A percentile compares a stretch with the other conserved stretches of the same genome.
Conservation (phyloP, 2,797 vertebrate species). For the Choloepus didactylus region DNA sequence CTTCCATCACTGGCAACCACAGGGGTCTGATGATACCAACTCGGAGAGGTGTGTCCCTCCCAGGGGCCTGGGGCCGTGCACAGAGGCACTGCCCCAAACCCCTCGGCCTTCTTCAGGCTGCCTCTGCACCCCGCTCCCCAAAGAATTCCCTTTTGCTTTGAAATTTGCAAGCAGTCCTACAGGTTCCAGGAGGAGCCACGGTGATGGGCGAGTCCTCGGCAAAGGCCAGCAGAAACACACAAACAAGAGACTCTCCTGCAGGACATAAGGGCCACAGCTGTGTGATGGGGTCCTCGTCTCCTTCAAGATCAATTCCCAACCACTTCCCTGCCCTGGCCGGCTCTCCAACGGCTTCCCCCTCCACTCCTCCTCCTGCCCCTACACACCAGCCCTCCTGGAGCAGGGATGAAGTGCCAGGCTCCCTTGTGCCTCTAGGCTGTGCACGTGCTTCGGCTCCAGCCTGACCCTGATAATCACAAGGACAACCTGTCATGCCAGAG, state of each 20-base stretch:
- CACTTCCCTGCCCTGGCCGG: background rate
- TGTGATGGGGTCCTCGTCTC: background rate
- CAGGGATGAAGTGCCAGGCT: background rate
- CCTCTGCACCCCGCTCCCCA: background rate
- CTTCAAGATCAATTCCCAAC: background rate
- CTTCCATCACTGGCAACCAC: background rate
- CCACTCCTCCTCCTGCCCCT: background rate
- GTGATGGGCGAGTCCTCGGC: background rate
- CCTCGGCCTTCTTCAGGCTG: background rate
- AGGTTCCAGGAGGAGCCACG: accelerated
- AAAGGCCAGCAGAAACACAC: background rate
- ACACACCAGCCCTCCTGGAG: accelerated
- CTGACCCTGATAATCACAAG: background rate
- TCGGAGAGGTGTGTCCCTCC: accelerated
- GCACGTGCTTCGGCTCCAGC: accelerated
- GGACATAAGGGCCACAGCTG: accelerated
- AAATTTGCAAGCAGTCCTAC: background rate
- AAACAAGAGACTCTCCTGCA: background rate
- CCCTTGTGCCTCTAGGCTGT: background rate
- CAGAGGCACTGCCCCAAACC: accelerated
- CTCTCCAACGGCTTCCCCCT: background rate
- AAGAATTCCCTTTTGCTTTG: background rate
- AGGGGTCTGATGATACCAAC: background rate
- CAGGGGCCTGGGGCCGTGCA: background rate
- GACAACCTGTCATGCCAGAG: background rate